phyloP scores from a whole-genome alignment of 2,888 invertebrate genomes.

The Priocnemis perturbator region DNA sequence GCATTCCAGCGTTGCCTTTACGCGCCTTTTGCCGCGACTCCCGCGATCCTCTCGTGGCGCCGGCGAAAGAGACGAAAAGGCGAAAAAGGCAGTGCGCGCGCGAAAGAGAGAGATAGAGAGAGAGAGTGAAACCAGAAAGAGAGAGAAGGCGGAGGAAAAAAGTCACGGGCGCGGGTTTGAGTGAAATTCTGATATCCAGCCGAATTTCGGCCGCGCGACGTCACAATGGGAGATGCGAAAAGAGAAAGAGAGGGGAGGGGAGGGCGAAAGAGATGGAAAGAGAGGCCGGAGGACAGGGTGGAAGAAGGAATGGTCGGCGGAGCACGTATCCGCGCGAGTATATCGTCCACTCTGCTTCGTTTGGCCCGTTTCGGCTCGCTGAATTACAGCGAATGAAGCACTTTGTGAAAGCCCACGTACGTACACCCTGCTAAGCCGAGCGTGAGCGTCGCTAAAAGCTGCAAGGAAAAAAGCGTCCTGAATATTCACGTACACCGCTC shows the following conservation, averaged over 20 bases:
- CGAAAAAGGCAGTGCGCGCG: too few relatives aligned
- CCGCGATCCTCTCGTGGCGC: too few relatives aligned
- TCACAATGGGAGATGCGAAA: constrained; percentile 5
- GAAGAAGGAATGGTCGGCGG: constrained; percentile 25
- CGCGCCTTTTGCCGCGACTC: too few relatives aligned
- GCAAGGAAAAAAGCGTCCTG: constrained; percentile 15
- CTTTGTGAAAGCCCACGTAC: constrained; percentile 27
- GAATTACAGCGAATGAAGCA: constrained; percentile 35
- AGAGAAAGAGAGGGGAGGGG: not conserved
- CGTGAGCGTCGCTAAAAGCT: constrained; percentile 21
- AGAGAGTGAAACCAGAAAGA: too few relatives aligned
- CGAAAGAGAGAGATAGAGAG: too few relatives aligned
- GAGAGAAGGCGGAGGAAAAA: not conserved
- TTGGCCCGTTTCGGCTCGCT: constrained; percentile 36
- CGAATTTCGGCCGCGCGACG: constrained; percentile 1
- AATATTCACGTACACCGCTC: constrained; percentile 8
- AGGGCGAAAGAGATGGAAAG: not conserved
- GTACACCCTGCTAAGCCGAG: constrained; percentile 5
- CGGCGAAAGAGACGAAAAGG: too few relatives aligned
- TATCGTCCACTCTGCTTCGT: constrained; percentile 37
- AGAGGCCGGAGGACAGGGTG: not conserved
- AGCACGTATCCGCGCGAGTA: constrained; percentile 21
- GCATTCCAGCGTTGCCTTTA: too few relatives aligned
- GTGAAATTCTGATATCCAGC: too few relatives aligned
- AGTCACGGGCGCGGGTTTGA: not conserved